These are phyloP conservation scores for Pelobates fuscus DNA, from an alignment of 2,113 vertebrate species.

Conservation along the genomic window DNA sequence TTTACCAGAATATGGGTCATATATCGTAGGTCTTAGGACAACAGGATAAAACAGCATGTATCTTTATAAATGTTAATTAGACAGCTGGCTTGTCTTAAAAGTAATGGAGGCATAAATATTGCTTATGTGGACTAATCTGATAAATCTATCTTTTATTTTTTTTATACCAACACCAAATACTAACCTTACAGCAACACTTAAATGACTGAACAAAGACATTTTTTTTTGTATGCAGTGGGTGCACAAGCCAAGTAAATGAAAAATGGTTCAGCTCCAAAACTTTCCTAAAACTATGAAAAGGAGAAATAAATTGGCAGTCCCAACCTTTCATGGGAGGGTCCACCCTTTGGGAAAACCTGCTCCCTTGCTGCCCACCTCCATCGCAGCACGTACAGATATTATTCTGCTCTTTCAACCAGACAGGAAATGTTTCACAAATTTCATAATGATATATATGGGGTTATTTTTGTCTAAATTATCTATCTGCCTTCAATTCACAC, in stretches of 20 bases:
- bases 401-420: too few relatives aligned
- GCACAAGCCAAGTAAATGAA: background rate
- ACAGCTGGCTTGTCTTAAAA: background rate
- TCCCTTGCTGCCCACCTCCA: too few relatives aligned
- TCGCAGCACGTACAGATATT: too few relatives aligned
- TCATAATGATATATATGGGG: too few relatives aligned
- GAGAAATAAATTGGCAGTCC: background rate
- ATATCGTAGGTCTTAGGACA: background rate
- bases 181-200: background rate
- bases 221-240: background rate
- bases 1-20: too few relatives aligned
- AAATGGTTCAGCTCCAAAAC: background rate
- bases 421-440: too few relatives aligned
- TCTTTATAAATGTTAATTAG: background rate
- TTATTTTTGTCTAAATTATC: too few relatives aligned
- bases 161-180: background rate
- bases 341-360: too few relatives aligned
- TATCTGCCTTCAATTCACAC: too few relatives aligned
- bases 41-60: background rate
- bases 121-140: background rate
- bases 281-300: background rate
- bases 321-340: too few relatives aligned
- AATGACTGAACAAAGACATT: background rate
- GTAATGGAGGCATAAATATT: background rate
- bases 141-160: background rate